Evolutionary conservation across 2,888 invertebrate species (phyloP).

Genomic region (Incurvaria masculella): DNA sequence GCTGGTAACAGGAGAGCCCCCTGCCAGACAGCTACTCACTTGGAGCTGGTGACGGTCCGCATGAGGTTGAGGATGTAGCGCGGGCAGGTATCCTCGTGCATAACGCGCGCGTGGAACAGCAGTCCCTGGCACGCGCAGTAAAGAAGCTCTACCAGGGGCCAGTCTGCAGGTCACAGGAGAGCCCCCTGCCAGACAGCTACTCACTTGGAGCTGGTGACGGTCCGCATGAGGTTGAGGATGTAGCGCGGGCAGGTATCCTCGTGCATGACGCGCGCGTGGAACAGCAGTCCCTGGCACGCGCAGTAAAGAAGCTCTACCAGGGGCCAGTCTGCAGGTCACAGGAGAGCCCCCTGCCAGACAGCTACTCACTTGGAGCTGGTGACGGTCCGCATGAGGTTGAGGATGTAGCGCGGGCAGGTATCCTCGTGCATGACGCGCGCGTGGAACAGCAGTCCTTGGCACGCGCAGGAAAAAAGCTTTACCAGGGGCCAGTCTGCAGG

Average conservation of each 20-base stretch:
- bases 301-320: slow-evolving; percentile 49
- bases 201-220: slow-evolving; percentile 49
- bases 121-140: slow-evolving; percentile 52
- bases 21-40: slow-evolving; percentile 45
- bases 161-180: slow-evolving; percentile 23
- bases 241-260: slow-evolving; percentile 52
- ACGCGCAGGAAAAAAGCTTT: slow-evolving; percentile 49
- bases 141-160: slow-evolving; percentile 44
- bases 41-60: slow-evolving; percentile 44
- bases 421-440: slow-evolving; percentile 52
- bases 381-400: slow-evolving; percentile 49
- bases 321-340: too few relatives aligned
- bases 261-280: slow-evolving; percentile 53
- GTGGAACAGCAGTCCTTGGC: slow-evolving; percentile 52
- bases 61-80: slow-evolving; percentile 52
- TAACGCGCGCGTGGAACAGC: slow-evolving; percentile 51
- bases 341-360: too few relatives aligned
- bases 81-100: slow-evolving; percentile 52
- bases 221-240: slow-evolving; percentile 50
- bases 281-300: slow-evolving; percentile 47
- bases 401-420: slow-evolving; percentile 51
- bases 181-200: slow-evolving; percentile 17
- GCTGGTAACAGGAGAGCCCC: too few relatives aligned
- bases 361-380: slow-evolving; percentile 50
- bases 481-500: slow-evolving; percentile 39